Evolutionary conservation across 2,113 vertebrate genomes (phyloP), one percentile per base, ranked within the genome.

Genomic region (Zosterops lateralis): DNA sequence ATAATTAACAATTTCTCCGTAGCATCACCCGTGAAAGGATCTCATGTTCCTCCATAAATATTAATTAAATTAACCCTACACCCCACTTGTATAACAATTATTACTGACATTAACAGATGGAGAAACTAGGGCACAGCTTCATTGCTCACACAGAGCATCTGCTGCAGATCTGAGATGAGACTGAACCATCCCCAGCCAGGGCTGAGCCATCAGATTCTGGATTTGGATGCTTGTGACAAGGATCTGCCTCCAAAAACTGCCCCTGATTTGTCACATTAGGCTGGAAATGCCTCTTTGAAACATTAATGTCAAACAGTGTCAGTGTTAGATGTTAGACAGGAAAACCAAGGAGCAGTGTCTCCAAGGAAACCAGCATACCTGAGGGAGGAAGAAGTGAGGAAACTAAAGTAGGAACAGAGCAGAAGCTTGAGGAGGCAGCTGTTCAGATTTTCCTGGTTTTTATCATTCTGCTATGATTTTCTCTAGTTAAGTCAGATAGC

Each of bases 141-240:
- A 7, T 77, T 94, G 89, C 87, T 85, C 83, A 86, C 93, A 93
- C 60, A 84, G 74, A 89, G 88, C 88, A 88, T 92, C 92, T 94
- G 82, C 74, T 76, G 72, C 78, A 79, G 79, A 54, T 31, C 73
- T 53, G 57, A 42, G 48, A 73, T 19, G 68, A 87, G 72, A 44
- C 15, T 58, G 82, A 85, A 62, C 71, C 45, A 34, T 60, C 61
- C 51, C 5, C 73, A 78, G 84, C 56, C 40, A 1, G 47, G 29
- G 54, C 7, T 72, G 78, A 64, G 18, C 2, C 10, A 42, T 54
- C 58, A 38, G 21, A 20, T 21, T 47, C 73, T 79, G 75, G 32
- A 45, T 51, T 80, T 0, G 0, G 68, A 34, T 62, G 81, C 45
- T 84, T 6, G 3, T 78, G 70, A 79, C 66, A 75, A 72, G 38